Evolutionary conservation across 2,797 vertebrate genomes (phyloP).

Genomic region (Artibeus jamaicensis): DNA sequence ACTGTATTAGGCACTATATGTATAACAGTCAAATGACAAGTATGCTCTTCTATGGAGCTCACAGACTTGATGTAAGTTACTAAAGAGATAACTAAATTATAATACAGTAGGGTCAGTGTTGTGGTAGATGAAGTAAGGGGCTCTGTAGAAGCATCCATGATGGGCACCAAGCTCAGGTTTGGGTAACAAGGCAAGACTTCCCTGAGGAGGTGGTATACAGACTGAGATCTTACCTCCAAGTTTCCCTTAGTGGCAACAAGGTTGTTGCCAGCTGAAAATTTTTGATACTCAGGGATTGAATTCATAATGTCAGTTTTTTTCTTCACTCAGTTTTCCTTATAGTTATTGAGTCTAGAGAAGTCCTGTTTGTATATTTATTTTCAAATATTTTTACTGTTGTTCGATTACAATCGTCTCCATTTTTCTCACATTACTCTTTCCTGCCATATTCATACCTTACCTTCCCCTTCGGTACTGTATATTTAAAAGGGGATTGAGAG

Average conservation of each 20-base stretch:
- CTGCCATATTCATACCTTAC: no score
- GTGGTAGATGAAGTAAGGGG: background rate
- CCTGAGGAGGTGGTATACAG: background rate
- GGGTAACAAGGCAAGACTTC: background rate
- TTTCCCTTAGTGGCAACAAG: background rate
- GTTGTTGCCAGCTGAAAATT: background rate
- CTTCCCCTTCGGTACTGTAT: background rate
- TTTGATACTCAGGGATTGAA: background rate
- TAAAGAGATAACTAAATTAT: background rate
- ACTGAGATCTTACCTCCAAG: background rate
- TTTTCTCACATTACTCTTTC: no score
- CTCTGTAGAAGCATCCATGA: background rate
- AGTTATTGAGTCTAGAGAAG: background rate
- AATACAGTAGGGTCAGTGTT: background rate
- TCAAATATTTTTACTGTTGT: no score
- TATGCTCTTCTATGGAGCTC: background rate
- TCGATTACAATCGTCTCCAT: no score
- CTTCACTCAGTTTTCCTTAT: background rate
- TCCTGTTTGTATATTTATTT: no score
- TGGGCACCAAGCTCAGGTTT: background rate
- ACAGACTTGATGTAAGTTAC: background rate
- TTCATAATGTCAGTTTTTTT: background rate
- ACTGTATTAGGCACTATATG: background rate
- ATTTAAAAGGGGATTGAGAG: constrained; percentile 11
- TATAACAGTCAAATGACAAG: background rate